Evolutionary conservation across 2,888 invertebrate species (phyloP), one percentile per base, ranked within the genome.

Genomic region (Limulus polyphemus): DNA sequence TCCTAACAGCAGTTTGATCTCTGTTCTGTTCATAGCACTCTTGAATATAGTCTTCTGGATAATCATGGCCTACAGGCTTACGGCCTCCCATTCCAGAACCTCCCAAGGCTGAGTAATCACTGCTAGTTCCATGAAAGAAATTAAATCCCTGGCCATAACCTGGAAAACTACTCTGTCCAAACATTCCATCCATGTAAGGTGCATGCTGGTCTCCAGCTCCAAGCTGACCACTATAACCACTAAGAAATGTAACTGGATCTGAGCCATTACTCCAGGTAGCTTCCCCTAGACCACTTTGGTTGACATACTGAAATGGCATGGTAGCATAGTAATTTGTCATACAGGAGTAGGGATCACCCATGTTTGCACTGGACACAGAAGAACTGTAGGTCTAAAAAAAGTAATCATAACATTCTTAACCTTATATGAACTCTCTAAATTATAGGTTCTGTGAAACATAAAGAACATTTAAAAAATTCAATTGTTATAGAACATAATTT

Each of bases 191-290:
- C 84, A 87, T 85, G 76, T 86, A 85, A 78, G 87, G 87, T 68
- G 87, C 85, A 80, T 70, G 69, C 67, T 76, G 76, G 64, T 90
- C 65, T 16, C 64, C 89, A 81, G 87, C 89, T 74, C 84, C 74
- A 68, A 73, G 69, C 61, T 74, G 73, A 57, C 72, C 82, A 79
- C 86, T 85, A 80, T 87, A 87, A 75, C 87, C 87, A 77, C 86
- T 84, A 73, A 89, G 82, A 79, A 89, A 90, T 72, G 88, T 85
- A 72, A 90, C 86, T 71, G 86, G 85, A 78, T 89, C 90, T 76
- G 88, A 87, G 73, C 88, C 89, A 81, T 88, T 90, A 73, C 90
- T 90, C 90, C 90, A 91, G 72, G 90, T 87, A 74, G 71, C 71
- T 79, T 91, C 91, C 76, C 89, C 88, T 74, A 89, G 88, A 78